phyloP scores from a whole-genome alignment of 2,888 invertebrate genomes.

The Molanna angustata region DNA sequence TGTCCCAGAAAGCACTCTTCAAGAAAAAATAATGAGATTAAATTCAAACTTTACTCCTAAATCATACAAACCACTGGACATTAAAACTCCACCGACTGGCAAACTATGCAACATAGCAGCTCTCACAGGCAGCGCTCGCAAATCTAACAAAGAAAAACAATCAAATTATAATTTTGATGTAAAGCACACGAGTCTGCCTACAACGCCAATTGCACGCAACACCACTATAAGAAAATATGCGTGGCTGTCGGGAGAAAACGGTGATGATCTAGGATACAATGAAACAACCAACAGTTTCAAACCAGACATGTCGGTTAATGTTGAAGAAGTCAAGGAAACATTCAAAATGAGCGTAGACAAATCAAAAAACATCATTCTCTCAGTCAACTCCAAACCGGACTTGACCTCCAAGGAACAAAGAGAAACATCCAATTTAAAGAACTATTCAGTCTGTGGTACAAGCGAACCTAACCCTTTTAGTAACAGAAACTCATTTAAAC shows the following conservation, averaged over 20 bases:
- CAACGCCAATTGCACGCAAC: slow-evolving; percentile 54
- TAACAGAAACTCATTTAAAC: too few species aligned
- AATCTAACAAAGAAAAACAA: slow-evolving; percentile 36
- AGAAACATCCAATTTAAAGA: background rate
- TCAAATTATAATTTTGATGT: slow-evolving; percentile 53
- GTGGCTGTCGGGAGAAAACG: slow-evolving; percentile 50
- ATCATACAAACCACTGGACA: slow-evolving; percentile 50
- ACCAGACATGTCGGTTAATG: background rate
- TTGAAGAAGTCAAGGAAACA: background rate
- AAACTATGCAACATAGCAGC: slow-evolving; percentile 47
- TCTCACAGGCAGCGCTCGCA: slow-evolving; percentile 40
- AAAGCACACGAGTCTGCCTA: slow-evolving; percentile 50
- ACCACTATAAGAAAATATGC: slow-evolving; percentile 55
- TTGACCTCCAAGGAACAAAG: background rate
- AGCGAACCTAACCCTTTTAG: too few species aligned
- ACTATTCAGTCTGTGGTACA: background rate
- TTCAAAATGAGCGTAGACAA: background rate
- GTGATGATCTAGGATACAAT: slow-evolving; percentile 16
- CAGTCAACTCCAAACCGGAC: background rate
- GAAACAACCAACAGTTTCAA: slow-evolving; percentile 2
- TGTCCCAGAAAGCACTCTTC: slow-evolving; percentile 6
- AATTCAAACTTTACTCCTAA: slow-evolving; percentile 51
- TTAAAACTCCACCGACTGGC: slow-evolving; percentile 46
- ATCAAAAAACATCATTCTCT: background rate
- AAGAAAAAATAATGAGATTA: slow-evolving; percentile 34